A percentile compares a stretch with the other conserved stretches of the same genome.
phyloP scores from a whole-genome alignment of 30 jellyfish, hydroid and myxozoan genomes.

The Mastigias papua region DNA sequence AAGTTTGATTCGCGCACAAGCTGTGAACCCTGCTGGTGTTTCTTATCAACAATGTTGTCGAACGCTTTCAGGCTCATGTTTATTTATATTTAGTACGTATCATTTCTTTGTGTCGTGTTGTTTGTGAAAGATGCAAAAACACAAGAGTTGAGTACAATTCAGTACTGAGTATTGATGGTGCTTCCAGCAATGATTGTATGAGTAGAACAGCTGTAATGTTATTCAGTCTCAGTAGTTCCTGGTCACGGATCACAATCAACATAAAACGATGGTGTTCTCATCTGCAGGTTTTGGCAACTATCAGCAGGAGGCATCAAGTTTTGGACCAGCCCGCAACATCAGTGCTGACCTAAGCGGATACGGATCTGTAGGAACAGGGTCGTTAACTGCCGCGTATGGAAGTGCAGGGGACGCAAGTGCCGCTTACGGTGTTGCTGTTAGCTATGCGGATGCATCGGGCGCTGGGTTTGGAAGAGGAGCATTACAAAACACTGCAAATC shows the following conservation, averaged over 20 bases:
- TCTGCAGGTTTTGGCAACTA: slow-evolving; percentile 86
- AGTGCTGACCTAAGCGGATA: slow-evolving; percentile 57
- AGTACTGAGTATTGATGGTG: not conserved
- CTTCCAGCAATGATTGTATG: too few species aligned
- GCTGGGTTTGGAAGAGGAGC: slow-evolving; percentile 77
- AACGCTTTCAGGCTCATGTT: too few species aligned
- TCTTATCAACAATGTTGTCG: too few species aligned
- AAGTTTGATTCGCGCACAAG: too few species aligned
- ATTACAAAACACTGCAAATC: slow-evolving; percentile 39
- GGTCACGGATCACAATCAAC: slow-evolving; percentile 3
- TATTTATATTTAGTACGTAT: too few species aligned
- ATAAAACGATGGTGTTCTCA: slow-evolving; percentile 43
- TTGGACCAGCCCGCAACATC: slow-evolving; percentile 78
- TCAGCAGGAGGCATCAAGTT: slow-evolving; percentile 81
- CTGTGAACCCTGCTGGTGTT: too few species aligned
- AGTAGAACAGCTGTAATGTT: not conserved
- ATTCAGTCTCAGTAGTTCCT: not conserved
- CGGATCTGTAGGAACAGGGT: slow-evolving; percentile 71
- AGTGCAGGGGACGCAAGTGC: slow-evolving; percentile 71
- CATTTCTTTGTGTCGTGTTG: too few species aligned
- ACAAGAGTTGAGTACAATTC: too few species aligned
- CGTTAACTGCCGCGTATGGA: slow-evolving; percentile 70
- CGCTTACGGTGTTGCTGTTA: slow-evolving; percentile 71
- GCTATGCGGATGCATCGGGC: slow-evolving; percentile 55
- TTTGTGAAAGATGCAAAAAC: too few species aligned